Conservation (phyloP, 2,113 vertebrate species). For the Sylvia atricapilla region DNA sequence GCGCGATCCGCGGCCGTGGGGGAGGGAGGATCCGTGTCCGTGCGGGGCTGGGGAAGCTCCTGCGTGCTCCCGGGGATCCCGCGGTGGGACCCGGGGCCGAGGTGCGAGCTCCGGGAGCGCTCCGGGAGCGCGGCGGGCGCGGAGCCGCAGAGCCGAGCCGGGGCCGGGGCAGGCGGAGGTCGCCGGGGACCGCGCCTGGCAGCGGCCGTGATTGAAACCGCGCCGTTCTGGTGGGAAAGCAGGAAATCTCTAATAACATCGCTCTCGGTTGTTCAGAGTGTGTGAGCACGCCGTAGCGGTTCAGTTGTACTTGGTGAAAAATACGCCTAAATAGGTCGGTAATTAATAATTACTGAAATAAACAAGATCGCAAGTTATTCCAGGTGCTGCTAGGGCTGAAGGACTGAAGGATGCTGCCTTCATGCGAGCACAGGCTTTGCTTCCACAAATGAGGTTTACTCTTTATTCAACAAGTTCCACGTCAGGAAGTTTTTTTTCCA, state of each 20-base stretch:
- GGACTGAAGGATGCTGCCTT: neutral
- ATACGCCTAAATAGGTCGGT: neutral
- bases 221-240: neutral
- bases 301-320: neutral
- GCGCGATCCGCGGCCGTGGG: neutral
- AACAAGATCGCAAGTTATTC: neutral
- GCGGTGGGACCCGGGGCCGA: neutral
- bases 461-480: slow-evolving; percentile 47
- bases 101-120: neutral
- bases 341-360: slow-evolving; percentile 52
- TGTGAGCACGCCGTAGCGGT: neutral
- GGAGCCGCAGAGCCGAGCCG: neutral
- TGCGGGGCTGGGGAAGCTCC: neutral
- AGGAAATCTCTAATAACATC: neutral
- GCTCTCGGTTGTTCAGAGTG: neutral
- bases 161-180: neutral
- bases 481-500: slow-evolving; percentile 46
- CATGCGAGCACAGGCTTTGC: neutral
- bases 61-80: neutral
- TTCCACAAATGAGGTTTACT: neutral
- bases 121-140: too few relatives aligned
- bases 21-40: neutral
- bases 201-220: neutral
- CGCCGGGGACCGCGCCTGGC: neutral
- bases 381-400: neutral